Evolutionary conservation across 2,113 vertebrate species (phyloP).

Genomic region (Odobenus rosmarus): DNA sequence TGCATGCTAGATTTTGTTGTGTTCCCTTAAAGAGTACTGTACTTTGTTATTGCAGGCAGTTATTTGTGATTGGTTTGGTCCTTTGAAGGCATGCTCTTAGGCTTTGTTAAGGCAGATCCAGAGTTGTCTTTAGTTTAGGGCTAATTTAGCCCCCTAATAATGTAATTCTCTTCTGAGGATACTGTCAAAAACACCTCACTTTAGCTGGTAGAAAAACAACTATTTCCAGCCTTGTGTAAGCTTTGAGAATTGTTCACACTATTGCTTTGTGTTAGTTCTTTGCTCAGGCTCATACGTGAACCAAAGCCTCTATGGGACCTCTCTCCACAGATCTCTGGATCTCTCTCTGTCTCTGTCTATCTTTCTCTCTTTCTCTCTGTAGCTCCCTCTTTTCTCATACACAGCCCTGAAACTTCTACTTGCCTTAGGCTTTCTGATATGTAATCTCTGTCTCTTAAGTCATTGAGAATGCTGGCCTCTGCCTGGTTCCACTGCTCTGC

Average conservation of each 20-base stretch:
- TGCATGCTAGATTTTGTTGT: background rate
- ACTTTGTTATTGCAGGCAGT: background rate
- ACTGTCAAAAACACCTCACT: background rate
- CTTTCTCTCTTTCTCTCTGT: background rate
- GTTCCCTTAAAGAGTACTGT: background rate
- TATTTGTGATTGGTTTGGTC: background rate
- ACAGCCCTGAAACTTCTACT: background rate
- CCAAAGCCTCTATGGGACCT: background rate
- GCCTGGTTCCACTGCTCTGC: background rate
- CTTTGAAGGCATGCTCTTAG: background rate
- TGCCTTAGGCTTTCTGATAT: background rate
- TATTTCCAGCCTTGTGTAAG: background rate
- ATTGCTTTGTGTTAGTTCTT: background rate
- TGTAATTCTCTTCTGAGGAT: background rate
- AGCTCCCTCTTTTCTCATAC: background rate
- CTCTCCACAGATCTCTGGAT: too few relatives aligned
- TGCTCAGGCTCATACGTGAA: background rate
- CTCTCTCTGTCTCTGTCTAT: background rate
- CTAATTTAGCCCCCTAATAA: background rate
- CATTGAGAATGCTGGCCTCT: background rate
- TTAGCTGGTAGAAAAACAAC: background rate
- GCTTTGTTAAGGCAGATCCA: background rate
- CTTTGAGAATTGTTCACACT: background rate
- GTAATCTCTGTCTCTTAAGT: background rate
- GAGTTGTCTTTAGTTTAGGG: background rate